These are phyloP conservation scores for Sebastes wilsoni DNA, from an alignment of 2,797 vertebrate genomes.

Conservation along the genomic window DNA sequence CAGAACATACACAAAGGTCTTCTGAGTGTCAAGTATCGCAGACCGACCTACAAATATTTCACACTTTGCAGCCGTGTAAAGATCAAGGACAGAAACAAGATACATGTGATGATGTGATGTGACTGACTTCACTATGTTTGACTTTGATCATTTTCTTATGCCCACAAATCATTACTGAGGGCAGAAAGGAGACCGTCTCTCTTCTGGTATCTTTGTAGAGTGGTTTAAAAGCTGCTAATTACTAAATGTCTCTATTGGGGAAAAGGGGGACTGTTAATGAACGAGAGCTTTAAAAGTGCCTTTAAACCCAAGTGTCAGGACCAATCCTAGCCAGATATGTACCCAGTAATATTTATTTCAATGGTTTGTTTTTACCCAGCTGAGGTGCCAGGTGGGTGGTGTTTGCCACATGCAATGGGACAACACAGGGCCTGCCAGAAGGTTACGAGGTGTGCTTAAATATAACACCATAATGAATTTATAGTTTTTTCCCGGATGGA, in stretches of 20 bases:
- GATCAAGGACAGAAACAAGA: conserved; percentile 25
- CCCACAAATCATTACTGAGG: conserved; percentile 31
- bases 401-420: conserved; percentile 32
- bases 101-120: conserved; percentile 3
- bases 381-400: conserved; percentile 41
- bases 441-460: conserved; percentile 30
- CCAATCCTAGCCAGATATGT: conserved; percentile 13
- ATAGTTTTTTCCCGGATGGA: conserved; percentile 29
- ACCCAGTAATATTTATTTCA: neutral
- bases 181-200: conserved; percentile 4
- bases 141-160: conserved; percentile 41
- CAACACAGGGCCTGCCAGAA: conserved; percentile 19
- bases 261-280: conserved; percentile 8
- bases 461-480: conserved; percentile 12
- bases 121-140: conserved; percentile 5
- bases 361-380: conserved; percentile 38
- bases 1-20: neutral
- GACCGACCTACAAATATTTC: conserved; percentile 23
- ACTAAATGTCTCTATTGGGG: conserved; percentile 16
- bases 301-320: conserved; percentile 9
- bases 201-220: conserved; percentile 13
- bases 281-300: conserved; percentile 21
- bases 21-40: neutral
- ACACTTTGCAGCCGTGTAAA: neutral
- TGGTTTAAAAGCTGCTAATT: conserved; percentile 49